Conservation (phyloP, 2,888 invertebrate genomes). For the Acanthosoma haemorrhoidale region DNA sequence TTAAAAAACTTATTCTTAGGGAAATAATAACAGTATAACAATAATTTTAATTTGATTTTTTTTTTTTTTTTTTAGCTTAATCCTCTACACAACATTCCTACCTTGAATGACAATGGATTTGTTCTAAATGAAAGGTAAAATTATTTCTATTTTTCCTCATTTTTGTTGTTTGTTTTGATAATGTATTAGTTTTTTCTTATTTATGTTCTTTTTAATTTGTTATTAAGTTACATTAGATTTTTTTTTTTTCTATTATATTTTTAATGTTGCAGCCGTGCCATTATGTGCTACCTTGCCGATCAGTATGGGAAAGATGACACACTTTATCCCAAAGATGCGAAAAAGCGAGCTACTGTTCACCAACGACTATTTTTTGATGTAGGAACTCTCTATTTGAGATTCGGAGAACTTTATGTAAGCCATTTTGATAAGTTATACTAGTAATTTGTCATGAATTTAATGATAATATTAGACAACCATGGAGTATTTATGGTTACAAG, state of each 20-base stretch:
- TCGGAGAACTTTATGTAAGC: constrained; percentile 68
- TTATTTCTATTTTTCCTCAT: neutral
- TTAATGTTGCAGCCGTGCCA: constrained; percentile 58
- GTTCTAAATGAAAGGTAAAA: constrained; percentile 66
- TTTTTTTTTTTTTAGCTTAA: constrained; percentile 56
- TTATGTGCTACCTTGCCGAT: constrained; percentile 70
- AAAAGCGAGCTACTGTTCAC: constrained; percentile 69
- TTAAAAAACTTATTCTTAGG: no score
- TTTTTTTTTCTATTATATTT: neutral
- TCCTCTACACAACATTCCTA: constrained; percentile 80
- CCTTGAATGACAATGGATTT: constrained; percentile 76
- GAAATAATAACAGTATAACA: no score
- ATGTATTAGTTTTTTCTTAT: no score
- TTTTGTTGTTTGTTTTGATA: no score
- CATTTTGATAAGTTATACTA: constrained; percentile 13
- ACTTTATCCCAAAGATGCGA: constrained; percentile 71
- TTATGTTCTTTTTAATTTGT: no score
- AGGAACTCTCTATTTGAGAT: constrained; percentile 65
- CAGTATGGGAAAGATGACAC: constrained; percentile 73
- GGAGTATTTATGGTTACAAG: no score
- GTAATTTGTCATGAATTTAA: neutral
- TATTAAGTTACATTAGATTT: neutral
- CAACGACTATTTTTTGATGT: constrained; percentile 75
- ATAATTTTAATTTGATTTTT: neutral
- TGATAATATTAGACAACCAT: no score